phyloP scores from a whole-genome alignment of 2,797 vertebrate genomes.

The Glyptemys insculpta region DNA sequence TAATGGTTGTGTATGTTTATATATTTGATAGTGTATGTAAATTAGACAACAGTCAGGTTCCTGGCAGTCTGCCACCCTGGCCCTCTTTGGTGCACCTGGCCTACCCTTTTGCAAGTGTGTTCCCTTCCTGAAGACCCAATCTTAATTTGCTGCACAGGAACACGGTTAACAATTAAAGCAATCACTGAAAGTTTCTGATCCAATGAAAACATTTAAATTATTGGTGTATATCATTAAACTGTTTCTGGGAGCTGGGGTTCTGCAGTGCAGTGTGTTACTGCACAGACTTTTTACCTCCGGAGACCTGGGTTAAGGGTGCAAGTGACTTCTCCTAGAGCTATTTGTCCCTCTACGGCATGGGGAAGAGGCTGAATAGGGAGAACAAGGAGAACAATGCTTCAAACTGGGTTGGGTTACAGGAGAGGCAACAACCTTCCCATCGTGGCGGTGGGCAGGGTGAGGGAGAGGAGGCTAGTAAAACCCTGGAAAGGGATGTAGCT shows the following conservation, averaged over 20 bases:
- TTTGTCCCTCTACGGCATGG: not conserved
- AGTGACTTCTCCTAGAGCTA: not conserved
- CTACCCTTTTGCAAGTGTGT: not conserved
- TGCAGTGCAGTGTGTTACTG: not conserved
- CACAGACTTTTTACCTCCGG: not conserved
- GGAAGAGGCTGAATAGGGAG: not conserved
- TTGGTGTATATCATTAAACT: not conserved
- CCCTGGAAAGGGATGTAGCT: not conserved
- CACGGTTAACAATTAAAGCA: not conserved
- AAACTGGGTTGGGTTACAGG: not conserved
- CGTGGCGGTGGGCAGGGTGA: fast-evolving
- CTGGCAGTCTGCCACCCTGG: not conserved
- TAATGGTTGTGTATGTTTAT: not conserved
- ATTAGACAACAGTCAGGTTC: not conserved
- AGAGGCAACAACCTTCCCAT: not conserved
- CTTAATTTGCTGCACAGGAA: not conserved
- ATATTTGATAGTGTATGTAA: not conserved
- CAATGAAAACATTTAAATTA: not conserved
- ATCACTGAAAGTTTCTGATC: not conserved
- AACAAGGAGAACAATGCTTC: not conserved
- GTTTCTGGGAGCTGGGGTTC: not conserved
- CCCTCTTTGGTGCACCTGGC: not conserved
- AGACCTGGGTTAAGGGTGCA: not conserved
- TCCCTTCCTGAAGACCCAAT: not conserved
- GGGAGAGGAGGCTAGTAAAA: not conserved